Evolutionary conservation across 2,113 vertebrate genomes (phyloP).

Genomic region (Podarcis muralis): DNA sequence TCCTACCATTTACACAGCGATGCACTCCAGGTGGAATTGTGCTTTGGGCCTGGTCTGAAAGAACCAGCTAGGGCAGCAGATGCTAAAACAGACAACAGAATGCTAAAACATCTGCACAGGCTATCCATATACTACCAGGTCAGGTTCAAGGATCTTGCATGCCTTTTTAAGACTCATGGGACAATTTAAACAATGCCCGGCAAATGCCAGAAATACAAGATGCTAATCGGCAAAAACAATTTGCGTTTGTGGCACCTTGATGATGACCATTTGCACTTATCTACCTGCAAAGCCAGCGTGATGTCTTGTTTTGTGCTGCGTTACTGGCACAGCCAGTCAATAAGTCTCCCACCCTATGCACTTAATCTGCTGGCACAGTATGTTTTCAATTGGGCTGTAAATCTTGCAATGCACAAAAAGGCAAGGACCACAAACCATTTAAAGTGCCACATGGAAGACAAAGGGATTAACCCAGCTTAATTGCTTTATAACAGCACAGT

Average conservation of each 20-base stretch:
- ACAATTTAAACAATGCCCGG: conserved; percentile 39
- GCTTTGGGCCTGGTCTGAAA: too few relatives aligned
- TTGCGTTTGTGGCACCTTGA: not conserved
- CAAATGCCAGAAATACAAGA: conserved; percentile 40
- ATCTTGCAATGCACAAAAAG: conserved; percentile 1
- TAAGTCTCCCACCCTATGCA: conserved; percentile 16
- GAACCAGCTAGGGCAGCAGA: too few relatives aligned
- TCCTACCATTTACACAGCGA: not conserved
- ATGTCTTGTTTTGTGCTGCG: conserved; percentile 28
- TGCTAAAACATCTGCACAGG: too few relatives aligned
- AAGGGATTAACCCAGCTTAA: conserved; percentile 34
- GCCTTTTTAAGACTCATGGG: conserved; percentile 40
- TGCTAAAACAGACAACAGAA: too few relatives aligned
- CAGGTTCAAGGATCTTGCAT: conserved; percentile 16
- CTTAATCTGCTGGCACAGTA: conserved; percentile 36
- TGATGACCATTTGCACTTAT: not conserved
- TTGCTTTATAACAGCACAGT: conserved; percentile 22
- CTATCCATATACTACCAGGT: too few relatives aligned
- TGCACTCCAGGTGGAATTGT: too few relatives aligned
- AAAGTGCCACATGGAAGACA: conserved; percentile 15
- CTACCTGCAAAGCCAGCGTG: conserved; percentile 2
- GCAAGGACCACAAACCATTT: conserved; percentile 19
- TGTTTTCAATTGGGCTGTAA: conserved; percentile 27
- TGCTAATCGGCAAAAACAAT: conserved; percentile 47
- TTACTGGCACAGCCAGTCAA: conserved; percentile 11